These are phyloP conservation scores for Clamator glandarius DNA, from an alignment of 2,797 vertebrate species.

Conservation along the genomic window DNA sequence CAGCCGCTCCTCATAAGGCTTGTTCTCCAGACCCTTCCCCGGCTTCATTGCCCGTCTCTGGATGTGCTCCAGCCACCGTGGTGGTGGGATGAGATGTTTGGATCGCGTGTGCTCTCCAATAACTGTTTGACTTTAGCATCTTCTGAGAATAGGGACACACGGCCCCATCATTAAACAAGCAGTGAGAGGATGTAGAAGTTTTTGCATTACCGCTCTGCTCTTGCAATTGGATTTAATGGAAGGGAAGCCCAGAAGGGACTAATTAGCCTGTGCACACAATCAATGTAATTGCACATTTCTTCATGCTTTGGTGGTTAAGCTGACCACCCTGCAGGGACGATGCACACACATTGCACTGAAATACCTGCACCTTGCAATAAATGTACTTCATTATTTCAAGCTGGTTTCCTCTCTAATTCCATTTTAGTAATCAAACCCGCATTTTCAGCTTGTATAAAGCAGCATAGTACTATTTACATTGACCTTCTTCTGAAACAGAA, in stretches of 20 bases:
- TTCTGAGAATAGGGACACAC: not conserved
- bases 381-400: not conserved
- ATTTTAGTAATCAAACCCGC: not conserved
- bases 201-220: not conserved
- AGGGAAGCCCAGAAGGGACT: not conserved
- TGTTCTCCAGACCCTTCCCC: no score
- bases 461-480: accelerated
- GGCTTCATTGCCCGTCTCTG: no score
- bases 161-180: not conserved
- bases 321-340: not conserved
- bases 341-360: accelerated
- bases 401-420: not conserved
- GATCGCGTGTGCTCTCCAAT: not conserved
- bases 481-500: not conserved
- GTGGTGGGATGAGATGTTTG: not conserved
- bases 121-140: not conserved
- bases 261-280: not conserved
- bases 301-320: not conserved
- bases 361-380: not conserved
- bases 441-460: not conserved
- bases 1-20: no score
- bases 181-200: not conserved
- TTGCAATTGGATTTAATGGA: not conserved
- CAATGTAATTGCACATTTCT: not conserved
- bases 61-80: not conserved